phyloP scores from a whole-genome alignment of 1,140 invertebrate genomes.

The Himalopsyche phryganea region DNA sequence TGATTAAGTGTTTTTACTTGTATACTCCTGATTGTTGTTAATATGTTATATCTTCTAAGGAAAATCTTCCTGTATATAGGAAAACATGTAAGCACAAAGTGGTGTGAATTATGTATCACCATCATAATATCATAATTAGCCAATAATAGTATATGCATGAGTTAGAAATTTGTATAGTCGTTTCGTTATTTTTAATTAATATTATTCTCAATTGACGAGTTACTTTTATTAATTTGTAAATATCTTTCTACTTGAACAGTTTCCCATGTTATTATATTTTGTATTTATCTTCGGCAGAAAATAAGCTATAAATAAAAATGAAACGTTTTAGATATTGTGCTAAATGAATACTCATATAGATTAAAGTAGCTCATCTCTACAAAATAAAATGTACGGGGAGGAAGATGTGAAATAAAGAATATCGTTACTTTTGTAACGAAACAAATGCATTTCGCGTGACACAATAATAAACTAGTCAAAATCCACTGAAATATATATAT shows the following conservation, averaged over 20 bases:
- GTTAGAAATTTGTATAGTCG: not conserved
- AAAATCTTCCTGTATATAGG: conserved; percentile 16
- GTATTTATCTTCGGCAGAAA: conserved; percentile 2
- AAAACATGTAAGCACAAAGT: conserved; percentile 20
- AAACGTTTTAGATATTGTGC: conserved; percentile 15
- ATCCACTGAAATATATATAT: conserved; percentile 24
- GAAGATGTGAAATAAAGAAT: not conserved
- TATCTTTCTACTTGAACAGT: not conserved
- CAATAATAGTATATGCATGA: not conserved
- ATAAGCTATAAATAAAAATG: not conserved
- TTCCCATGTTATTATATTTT: not conserved
- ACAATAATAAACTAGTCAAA: conserved; percentile 32
- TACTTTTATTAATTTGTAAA: not conserved
- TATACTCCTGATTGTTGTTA: conserved; percentile 24
- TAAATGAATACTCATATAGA: conserved; percentile 14
- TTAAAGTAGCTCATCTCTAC: conserved; percentile 10
- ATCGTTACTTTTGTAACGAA: conserved; percentile 17
- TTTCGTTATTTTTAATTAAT: not conserved
- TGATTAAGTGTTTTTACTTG: conserved; percentile 20
- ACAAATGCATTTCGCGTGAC: conserved; percentile 11
- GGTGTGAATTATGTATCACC: conserved; percentile 8
- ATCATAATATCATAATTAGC: conserved; percentile 2
- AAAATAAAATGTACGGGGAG: not conserved
- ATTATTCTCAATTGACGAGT: no score
- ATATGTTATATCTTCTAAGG: conserved; percentile 17